Evolutionary conservation across 2,113 vertebrate species (phyloP).

Genomic region (Barbus barbus): DNA sequence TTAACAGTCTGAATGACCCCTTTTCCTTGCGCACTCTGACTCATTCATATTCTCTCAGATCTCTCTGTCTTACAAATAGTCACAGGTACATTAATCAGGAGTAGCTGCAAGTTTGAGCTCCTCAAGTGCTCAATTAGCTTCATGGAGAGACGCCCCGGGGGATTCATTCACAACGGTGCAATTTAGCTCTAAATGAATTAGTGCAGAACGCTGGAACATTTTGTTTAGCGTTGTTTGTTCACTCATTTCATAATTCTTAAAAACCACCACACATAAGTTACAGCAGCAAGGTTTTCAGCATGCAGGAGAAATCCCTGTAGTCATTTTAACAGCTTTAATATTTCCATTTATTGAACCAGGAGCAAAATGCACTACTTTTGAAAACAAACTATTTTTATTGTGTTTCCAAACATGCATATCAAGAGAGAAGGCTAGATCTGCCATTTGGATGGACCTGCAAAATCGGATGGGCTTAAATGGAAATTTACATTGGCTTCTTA

Average conservation of each 20-base stretch:
- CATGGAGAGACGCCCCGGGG: constrained; percentile 27
- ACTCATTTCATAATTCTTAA: constrained; percentile 39
- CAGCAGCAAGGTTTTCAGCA: neutral
- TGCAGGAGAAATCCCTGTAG: neutral
- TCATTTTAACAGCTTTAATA: neutral
- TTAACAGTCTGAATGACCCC: constrained; percentile 65
- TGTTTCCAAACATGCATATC: neutral
- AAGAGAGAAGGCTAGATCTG: neutral
- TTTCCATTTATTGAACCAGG: neutral
- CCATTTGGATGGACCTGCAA: neutral
- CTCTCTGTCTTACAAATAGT: constrained; percentile 52
- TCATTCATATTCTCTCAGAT: constrained; percentile 59
- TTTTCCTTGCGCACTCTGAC: constrained; percentile 33
- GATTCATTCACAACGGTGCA: constrained; percentile 30
- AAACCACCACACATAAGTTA: neutral
- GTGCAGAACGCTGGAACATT: constrained; percentile 32
- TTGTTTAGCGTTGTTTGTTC: constrained; percentile 47
- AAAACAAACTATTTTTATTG: neutral
- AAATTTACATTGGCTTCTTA: neutral
- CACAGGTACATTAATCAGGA: constrained; percentile 61
- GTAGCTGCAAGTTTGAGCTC: constrained; percentile 52
- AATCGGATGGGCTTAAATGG: neutral
- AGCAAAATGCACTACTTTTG: neutral
- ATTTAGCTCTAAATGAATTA: constrained; percentile 28
- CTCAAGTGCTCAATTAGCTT: constrained; percentile 52